Evolutionary conservation across 2,113 vertebrate species (phyloP).

Genomic region (Brachionichthys hirsutus): DNA sequence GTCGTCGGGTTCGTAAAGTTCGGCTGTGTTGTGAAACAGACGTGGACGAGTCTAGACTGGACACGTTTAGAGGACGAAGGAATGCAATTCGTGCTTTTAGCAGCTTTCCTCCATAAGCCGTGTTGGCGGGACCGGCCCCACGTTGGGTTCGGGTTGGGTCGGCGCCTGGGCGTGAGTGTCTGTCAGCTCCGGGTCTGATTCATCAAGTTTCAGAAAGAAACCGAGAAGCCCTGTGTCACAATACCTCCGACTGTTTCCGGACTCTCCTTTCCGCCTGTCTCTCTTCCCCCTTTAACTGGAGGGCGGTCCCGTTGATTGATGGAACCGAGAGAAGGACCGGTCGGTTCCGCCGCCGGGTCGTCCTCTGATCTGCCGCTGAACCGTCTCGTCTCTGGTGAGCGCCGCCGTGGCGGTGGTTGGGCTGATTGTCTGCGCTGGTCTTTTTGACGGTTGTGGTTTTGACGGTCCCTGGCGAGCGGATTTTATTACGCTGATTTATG

Average conservation of each 20-base stretch:
- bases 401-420: not conserved
- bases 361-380: slow-evolving; percentile 12
- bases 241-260: slow-evolving; percentile 54
- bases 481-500: too few species aligned
- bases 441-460: too few species aligned
- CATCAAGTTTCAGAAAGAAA: slow-evolving; percentile 67
- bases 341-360: slow-evolving; percentile 7
- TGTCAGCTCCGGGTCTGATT: slow-evolving; percentile 58
- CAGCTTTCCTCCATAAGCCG: slow-evolving; percentile 31
- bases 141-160: slow-evolving; percentile 4
- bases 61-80: slow-evolving; percentile 26
- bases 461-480: too few species aligned
- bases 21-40: slow-evolving; percentile 3
- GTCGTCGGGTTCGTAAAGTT: slow-evolving; percentile 4
- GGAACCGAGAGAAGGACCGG: slow-evolving; percentile 31
- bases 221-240: slow-evolving; percentile 63
- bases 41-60: slow-evolving; percentile 43
- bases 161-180: slow-evolving; percentile 16
- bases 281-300: slow-evolving; percentile 34
- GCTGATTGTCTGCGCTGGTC: too few species aligned
- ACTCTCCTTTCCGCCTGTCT: slow-evolving; percentile 7
- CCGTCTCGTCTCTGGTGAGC: slow-evolving; percentile 52
- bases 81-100: slow-evolving; percentile 45
- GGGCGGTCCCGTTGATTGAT: slow-evolving; percentile 41
- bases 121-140: not conserved